Evolutionary conservation across 2,113 vertebrate species (phyloP).

Genomic region (Motacilla tschutschensis): DNA sequence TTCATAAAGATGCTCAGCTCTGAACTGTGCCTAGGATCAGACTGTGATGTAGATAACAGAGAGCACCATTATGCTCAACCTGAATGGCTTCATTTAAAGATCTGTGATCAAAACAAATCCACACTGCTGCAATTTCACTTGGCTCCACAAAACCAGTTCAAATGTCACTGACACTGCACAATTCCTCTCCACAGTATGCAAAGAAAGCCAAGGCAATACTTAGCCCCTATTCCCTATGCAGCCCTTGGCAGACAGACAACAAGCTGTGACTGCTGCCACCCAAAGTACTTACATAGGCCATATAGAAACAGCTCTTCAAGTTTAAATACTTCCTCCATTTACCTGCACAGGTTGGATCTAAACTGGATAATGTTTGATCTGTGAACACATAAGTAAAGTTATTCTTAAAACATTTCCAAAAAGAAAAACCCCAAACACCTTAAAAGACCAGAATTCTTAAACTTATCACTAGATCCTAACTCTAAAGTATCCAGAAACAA

Average conservation of each 20-base stretch:
- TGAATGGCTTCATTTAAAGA: not conserved
- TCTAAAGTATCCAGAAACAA: not conserved
- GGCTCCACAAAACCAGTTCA: not conserved
- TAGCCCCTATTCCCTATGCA: not conserved
- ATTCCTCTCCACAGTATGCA: not conserved
- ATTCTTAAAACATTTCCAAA: not conserved
- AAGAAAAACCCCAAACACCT: not conserved
- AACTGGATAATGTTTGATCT: constrained; percentile 93
- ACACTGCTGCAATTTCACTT: not conserved
- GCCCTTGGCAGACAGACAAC: not conserved
- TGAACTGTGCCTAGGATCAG: not conserved
- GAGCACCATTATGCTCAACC: not conserved
- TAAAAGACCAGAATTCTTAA: not conserved
- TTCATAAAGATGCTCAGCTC: not conserved
- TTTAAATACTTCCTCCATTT: constrained; percentile 98
- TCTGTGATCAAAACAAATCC: not conserved
- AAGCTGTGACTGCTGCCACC: not conserved
- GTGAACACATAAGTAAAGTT: constrained; percentile 8
- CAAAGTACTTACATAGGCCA: constrained; percentile 88
- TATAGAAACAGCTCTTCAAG: constrained; percentile 94
- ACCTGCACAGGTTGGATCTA: constrained; percentile 88
- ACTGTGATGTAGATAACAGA: not conserved
- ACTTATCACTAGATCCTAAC: not conserved
- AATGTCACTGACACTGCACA: not conserved
- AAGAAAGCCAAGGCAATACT: not conserved